Evolutionary conservation across 2,888 invertebrate genomes (phyloP).

Genomic region (Papilio gigon): DNA sequence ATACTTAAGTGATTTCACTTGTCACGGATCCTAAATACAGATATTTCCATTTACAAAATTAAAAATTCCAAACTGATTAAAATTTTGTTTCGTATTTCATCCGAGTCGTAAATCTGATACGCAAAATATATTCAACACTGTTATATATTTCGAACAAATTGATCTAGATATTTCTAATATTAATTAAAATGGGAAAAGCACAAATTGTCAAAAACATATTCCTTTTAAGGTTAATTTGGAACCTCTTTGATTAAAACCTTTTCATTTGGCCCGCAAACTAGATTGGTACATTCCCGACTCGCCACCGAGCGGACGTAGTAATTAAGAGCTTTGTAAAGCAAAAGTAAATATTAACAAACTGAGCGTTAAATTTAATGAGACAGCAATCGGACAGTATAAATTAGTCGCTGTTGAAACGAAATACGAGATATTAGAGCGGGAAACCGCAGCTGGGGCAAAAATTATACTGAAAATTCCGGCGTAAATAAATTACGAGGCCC

Average conservation of each 20-base stretch:
- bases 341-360: conserved; percentile 55
- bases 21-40: conserved; percentile 35
- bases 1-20: conserved; percentile 40
- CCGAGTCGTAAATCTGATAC: background rate
- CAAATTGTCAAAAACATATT: background rate
- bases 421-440: conserved; percentile 51
- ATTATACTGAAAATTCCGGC: conserved; percentile 23
- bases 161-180: background rate
- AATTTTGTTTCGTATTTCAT: conserved; percentile 19
- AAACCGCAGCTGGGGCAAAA: conserved; percentile 34
- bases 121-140: background rate
- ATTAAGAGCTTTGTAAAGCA: conserved; percentile 57
- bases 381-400: conserved; percentile 53
- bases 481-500: conserved; percentile 15
- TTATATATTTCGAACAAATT: background rate
- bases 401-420: conserved; percentile 56
- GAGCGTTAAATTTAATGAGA: conserved; percentile 54
- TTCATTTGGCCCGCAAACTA: conserved; percentile 30
- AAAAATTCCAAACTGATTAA: conserved; percentile 35
- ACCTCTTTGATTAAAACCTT: conserved; percentile 32
- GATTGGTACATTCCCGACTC: conserved; percentile 41
- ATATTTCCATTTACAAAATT: conserved; percentile 32
- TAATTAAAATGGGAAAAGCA: background rate
- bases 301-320: conserved; percentile 43
- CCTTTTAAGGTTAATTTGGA: conserved; percentile 20